Evolutionary conservation across 2,888 invertebrate genomes (phyloP).

Genomic region (Tridacna crocea): DNA sequence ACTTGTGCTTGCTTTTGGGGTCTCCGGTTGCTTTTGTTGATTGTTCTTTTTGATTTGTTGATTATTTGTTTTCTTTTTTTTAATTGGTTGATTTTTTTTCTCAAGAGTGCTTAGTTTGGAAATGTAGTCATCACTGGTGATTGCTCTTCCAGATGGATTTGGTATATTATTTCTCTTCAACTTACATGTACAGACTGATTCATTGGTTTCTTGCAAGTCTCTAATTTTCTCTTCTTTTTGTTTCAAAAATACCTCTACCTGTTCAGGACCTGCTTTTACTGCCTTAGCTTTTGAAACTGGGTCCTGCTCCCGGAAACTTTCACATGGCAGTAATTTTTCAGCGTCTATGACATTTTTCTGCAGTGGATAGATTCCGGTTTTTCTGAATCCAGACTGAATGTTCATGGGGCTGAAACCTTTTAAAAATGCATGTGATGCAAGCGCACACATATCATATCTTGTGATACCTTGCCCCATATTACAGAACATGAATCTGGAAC

Average conservation of each 20-base stretch:
- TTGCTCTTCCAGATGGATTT: slow-evolving; percentile 14
- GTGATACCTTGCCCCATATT: too few species aligned
- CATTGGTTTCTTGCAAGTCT: neutral
- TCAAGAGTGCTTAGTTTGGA: too few species aligned
- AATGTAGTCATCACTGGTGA: slow-evolving; percentile 28
- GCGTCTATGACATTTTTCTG: neutral
- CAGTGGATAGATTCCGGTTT: slow-evolving; percentile 36
- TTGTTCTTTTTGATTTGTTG: too few species aligned
- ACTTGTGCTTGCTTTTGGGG: too few species aligned
- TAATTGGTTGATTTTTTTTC: too few species aligned
- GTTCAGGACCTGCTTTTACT: slow-evolving; percentile 18
- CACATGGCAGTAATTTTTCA: slow-evolving; percentile 7
- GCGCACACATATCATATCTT: too few species aligned
- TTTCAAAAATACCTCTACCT: slow-evolving; percentile 8
- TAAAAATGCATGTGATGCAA: too few species aligned
- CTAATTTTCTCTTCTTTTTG: slow-evolving; percentile 12
- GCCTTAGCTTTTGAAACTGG: slow-evolving; percentile 26
- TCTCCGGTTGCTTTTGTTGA: too few species aligned
- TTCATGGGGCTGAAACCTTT: slow-evolving; percentile 35
- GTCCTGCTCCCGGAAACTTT: slow-evolving; percentile 30
- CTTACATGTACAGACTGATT: neutral
- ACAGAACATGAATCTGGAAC: slow-evolving; percentile 27
- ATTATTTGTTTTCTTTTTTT: too few species aligned
- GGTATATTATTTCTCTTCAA: too few species aligned
- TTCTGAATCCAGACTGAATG: too few species aligned